Conservation (phyloP, 2,113 vertebrate genomes). For the Porphyrio hochstetteri region DNA sequence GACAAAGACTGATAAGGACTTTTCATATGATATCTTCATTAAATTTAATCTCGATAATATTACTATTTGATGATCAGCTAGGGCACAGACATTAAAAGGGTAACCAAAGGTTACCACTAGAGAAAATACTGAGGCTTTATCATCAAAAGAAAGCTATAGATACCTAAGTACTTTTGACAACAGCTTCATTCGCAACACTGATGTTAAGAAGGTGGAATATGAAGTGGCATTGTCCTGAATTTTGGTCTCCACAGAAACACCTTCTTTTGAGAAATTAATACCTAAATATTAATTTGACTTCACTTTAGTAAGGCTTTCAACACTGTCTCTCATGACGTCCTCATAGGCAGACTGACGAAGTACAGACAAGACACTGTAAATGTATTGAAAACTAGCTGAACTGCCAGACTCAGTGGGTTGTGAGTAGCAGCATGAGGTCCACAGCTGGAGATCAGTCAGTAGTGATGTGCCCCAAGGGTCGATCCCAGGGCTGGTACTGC, state of each 20-base stretch:
- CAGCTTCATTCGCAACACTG: background rate
- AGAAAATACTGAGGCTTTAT: background rate
- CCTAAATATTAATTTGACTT: background rate
- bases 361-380: background rate
- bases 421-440: background rate
- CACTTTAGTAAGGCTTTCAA: background rate
- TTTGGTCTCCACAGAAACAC: background rate
- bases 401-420: background rate
- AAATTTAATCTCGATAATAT: background rate
- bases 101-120: background rate
- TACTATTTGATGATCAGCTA: background rate
- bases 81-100: background rate
- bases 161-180: background rate
- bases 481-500: background rate
- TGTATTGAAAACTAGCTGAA: background rate
- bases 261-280: background rate
- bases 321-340: background rate
- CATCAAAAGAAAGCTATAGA: background rate
- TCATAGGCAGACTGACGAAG: background rate
- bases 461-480: background rate
- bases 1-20: background rate
- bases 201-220: background rate
- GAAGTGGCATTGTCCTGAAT: background rate
- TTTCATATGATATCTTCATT: background rate
- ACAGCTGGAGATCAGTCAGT: background rate